These are phyloP conservation scores for Harpalus rubripes DNA, from an alignment of 2,888 invertebrate species.

Conservation along the genomic window DNA sequence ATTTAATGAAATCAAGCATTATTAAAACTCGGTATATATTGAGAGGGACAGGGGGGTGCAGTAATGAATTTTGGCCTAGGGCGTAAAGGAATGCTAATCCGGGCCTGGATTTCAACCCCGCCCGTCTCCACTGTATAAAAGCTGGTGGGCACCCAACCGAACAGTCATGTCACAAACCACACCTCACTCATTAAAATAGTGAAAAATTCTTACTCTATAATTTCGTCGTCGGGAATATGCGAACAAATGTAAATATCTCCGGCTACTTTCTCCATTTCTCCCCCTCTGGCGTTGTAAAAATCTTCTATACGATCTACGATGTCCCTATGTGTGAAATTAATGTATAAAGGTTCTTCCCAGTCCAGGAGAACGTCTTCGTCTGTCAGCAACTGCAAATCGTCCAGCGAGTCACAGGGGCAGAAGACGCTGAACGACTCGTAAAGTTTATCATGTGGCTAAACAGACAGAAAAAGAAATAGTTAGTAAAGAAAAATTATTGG, in stretches of 20 bases:
- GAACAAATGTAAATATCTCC: constrained; percentile 90
- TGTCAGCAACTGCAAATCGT: constrained; percentile 85
- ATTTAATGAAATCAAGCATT: too few relatives aligned
- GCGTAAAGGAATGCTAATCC: too few relatives aligned
- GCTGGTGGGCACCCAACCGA: too few relatives aligned
- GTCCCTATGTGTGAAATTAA: constrained; percentile 91
- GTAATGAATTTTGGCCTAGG: too few relatives aligned
- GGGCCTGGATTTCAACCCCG: too few relatives aligned
- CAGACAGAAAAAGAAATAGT: constrained; percentile 69
- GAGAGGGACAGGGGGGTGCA: too few relatives aligned
- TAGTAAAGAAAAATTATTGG: too few relatives aligned
- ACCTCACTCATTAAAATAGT: too few relatives aligned
- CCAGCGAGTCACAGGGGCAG: constrained; percentile 88
- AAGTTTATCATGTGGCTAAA: constrained; percentile 87
- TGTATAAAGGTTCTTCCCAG: constrained; percentile 89
- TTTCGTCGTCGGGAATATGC: constrained; percentile 78
- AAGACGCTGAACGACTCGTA: constrained; percentile 93
- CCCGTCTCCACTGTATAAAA: too few relatives aligned
- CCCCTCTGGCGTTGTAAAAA: constrained; percentile 83
- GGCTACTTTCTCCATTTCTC: constrained; percentile 86
- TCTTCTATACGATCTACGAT: constrained; percentile 89
- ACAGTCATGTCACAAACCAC: too few relatives aligned
- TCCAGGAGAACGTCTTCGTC: constrained; percentile 89
- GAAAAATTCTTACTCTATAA: constrained; percentile 59
- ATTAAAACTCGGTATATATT: too few relatives aligned